Evolutionary conservation across 2,113 vertebrate species (phyloP).

Genomic region (Peromyscus polionotus): DNA sequence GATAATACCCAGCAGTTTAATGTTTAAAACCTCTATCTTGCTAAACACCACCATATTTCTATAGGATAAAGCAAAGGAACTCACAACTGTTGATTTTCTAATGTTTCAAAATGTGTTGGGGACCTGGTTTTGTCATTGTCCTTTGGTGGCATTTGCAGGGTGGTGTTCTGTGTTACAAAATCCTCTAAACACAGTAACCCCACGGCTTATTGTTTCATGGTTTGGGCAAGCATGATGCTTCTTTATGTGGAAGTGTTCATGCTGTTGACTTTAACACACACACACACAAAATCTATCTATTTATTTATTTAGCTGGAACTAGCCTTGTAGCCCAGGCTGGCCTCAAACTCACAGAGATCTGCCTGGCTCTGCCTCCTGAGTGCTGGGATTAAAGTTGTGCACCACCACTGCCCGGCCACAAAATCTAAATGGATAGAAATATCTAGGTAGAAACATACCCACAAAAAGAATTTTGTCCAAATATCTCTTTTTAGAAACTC

Average conservation of each 20-base stretch:
- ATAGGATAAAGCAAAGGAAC: neutral
- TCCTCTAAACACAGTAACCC: neutral
- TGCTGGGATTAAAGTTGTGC: no score
- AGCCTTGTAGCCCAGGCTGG: no score
- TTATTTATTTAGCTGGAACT: no score
- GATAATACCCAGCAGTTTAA: neutral
- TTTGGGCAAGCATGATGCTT: neutral
- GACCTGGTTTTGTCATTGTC: accelerated
- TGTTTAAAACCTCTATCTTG: neutral
- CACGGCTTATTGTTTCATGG: neutral
- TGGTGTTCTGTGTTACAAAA: neutral
- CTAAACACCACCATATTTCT: neutral
- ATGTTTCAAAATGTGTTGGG: neutral
- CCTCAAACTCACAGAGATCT: no score
- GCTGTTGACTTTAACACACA: conserved; percentile 18
- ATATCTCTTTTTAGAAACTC: neutral
- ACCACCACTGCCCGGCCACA: no score
- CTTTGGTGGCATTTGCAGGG: neutral
- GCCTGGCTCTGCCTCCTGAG: no score
- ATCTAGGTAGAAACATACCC: neutral
- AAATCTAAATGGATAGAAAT: conserved; percentile 30
- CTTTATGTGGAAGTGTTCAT: neutral
- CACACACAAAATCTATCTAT: neutral
- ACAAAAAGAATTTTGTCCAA: conserved; percentile 26
- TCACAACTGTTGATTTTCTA: neutral